Base-by-base conservation (phyloP, 1,140 invertebrate genomes). In the Pteromalus puparum region DNA sequence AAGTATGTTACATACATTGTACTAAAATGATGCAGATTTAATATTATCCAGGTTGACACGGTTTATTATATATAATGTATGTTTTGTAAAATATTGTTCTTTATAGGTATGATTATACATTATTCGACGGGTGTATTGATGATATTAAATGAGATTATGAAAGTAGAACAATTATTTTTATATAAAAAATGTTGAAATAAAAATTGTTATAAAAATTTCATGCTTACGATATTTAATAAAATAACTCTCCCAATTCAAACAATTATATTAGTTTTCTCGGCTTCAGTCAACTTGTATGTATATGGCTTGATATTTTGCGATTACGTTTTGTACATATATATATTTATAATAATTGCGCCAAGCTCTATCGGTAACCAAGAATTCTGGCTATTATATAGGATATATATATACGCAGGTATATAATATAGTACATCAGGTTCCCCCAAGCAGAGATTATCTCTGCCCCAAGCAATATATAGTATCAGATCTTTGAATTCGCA, bases 131-230 rank as follows among this genome's bases (percentile, higher is more conserved):
- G 18, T 73, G 28, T 15, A 73, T 73, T 73, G 2, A 81, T 34
- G 68, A 30, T 81, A 81, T 81, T 81, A 53, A 21, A 81, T 53
- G 68, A 73, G 68, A 81, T 81, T 81, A 73, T 73, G 6, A 61
- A 61, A 53, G 24, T 72, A 21, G 21, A 70, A 46, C 46, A 46
- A 21, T 67, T 81, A 81, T 81, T 81, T 81, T 81, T 81, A 53
- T 81, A 81, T 73, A 15, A 73, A 15, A 73, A 81, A 73, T n/a
- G 42, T 53, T 73, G 26, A 28, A 81, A 81, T 81, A 81, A 81
- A 81, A 80, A 10, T 48, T 30, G 46, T 76, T 15, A 77, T 21
- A 77, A 34, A 18, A 65, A 77, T 7, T 61, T 5, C 5, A 61
- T n/a, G 53, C 18, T 18, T n/a, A 61, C 1, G 18, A 21, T 61